Evolutionary conservation across 2,113 vertebrate genomes (phyloP), one percentile per base, ranked within the genome.

Genomic region (Cryptotis parvus): DNA sequence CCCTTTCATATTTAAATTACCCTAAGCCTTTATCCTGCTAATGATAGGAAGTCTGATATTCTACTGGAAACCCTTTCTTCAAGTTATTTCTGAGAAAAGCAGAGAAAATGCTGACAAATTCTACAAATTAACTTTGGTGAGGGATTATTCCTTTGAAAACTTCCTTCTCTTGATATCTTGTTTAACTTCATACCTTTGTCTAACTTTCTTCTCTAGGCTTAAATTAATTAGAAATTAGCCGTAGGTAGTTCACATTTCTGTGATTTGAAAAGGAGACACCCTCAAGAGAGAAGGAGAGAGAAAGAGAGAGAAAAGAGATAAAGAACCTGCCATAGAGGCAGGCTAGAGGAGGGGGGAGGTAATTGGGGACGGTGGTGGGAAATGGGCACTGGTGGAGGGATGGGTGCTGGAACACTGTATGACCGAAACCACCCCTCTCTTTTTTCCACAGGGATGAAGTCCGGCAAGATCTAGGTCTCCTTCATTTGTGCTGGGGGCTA

Each of bases 11-110:
- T 69, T 81, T 70, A 89, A 68, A 89, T 70, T 35, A 37, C 9
- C 69, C 26, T 84, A 52, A 90, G 7, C n/a, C 22, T 26, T 76
- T 4, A 16, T 26, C 16, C 65, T 84, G 35, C 33, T 61, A 68
- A 70, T 73, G 26, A 41, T 37, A 76, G 6, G 29, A 77, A 92
- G n/a, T 27, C 69, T 3, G 43, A 11, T 75, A 96, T 94, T 90
- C 66, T 31, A 20, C 26, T 73, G 39, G 35, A 43, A 80, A 5
- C 35, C 1, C 20, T 26, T 91, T 43, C 37, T 33, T 41, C 6
- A 65, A 63, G 29, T 66, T 81, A 69, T 81, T 88, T 91, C 43
- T 90, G 45, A 52, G 72, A 87, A 79, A 22, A 76, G 9, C 7
- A 35, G 77, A 70, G 66, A 91, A 89, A 81, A 77, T 58, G 27